Evolutionary conservation across 1,140 invertebrate genomes (phyloP).

Genomic region (Apis mellifera): Amel_HAv3.1 CM009944.2:8160001-8160500

Average conservation of each 20-base stretch:
- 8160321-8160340: conserved; percentile 5
- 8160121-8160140: conserved; percentile 26
- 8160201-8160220: conserved; percentile 6
- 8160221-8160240: not conserved
- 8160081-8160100: conserved; percentile 22
- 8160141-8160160: conserved; percentile 40
- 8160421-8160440: not conserved
- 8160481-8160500: no score
- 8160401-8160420: not conserved
- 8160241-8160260: not conserved
- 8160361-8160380: not conserved
- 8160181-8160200: conserved; percentile 22
- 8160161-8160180: conserved; percentile 21
- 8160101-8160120: conserved; percentile 38
- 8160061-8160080: not conserved
- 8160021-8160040: conserved; percentile 3
- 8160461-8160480: not conserved
- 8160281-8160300: not conserved
- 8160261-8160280: conserved; percentile 2
- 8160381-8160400: not conserved
- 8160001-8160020: not conserved
- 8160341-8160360: conserved; percentile 13
- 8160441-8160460: not conserved
- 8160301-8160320: not conserved
- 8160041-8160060: conserved; percentile 18